A percentile compares a stretch with the other conserved stretches of the same genome.
These are phyloP conservation scores for Synodontis membranacea DNA, from an alignment of 2,113 vertebrate genomes.

Conservation along the genomic window DNA sequence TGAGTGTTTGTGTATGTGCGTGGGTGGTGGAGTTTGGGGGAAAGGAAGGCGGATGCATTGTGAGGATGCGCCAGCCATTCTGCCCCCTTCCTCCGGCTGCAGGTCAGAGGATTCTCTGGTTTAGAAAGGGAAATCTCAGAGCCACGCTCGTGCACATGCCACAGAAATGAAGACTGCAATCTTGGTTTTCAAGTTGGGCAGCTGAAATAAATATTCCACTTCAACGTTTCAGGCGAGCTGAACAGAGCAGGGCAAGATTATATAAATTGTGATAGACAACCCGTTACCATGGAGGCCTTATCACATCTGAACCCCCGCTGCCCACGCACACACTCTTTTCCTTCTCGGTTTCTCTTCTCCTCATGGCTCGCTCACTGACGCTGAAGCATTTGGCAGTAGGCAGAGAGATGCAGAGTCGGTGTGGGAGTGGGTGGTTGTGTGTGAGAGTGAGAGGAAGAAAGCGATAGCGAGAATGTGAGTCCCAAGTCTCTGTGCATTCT, in stretches of 20 bases:
- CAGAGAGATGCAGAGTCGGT: slow-evolving; percentile 18
- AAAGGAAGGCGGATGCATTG: neutral
- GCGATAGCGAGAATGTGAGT: slow-evolving; percentile 22
- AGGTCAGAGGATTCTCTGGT: slow-evolving; percentile 5
- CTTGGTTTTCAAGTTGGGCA: neutral
- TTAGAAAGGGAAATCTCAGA: neutral
- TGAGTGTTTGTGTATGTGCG: neutral
- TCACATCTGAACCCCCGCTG: slow-evolving; percentile 46
- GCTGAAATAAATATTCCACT: slow-evolving; percentile 24
- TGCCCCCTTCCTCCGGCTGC: slow-evolving; percentile 4
- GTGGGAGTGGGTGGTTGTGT: slow-evolving; percentile 35
- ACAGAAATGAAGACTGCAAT: slow-evolving; percentile 25
- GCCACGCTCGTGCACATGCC: neutral
- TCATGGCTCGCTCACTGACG: slow-evolving; percentile 16
- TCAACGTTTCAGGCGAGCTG: slow-evolving; percentile 15
- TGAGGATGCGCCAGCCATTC: neutral
- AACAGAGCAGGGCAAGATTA: slow-evolving; percentile 41
- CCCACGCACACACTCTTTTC: slow-evolving; percentile 36
- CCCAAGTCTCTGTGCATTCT: slow-evolving; percentile 27
- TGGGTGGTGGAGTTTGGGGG: neutral
- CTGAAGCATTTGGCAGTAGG: slow-evolving; percentile 50
- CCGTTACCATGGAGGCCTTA: slow-evolving; percentile 58
- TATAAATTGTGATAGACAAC: slow-evolving; percentile 51
- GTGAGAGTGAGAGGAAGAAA: slow-evolving; percentile 4
- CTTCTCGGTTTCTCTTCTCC: slow-evolving; percentile 14